A percentile compares a stretch with the other conserved stretches of the same genome.
phyloP scores from a whole-genome alignment of 1,140 invertebrate genomes.

The Drosophila nasuta region DNA sequence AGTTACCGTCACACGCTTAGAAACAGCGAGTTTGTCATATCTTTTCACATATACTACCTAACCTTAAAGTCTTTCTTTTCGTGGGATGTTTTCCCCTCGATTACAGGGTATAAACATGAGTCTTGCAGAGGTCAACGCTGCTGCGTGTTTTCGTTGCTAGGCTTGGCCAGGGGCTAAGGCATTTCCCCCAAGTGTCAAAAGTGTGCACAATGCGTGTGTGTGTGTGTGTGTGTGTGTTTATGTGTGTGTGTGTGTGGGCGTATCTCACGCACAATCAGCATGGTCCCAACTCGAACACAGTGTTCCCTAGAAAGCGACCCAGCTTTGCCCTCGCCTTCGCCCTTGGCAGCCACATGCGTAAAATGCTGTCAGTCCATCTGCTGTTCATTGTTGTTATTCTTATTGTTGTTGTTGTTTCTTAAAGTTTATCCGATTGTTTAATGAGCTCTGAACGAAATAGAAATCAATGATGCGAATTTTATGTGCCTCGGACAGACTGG shows the following conservation, averaged over 20 bases:
- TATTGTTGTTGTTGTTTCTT: slow-evolving; percentile 45
- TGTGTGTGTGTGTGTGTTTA: no score
- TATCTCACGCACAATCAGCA: slow-evolving; percentile 52
- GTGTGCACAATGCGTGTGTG: no score
- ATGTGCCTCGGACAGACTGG: slow-evolving; percentile 45
- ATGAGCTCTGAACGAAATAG: slow-evolving; percentile 66
- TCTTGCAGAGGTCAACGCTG: no score
- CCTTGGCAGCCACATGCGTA: not conserved
- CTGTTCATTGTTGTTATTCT: slow-evolving; percentile 11
- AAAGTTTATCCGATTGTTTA: slow-evolving; percentile 67
- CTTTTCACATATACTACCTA: no score
- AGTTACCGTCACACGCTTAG: no score
- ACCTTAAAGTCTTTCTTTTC: no score
- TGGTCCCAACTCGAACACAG: slow-evolving; percentile 20
- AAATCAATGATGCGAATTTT: slow-evolving; percentile 68
- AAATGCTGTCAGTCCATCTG: slow-evolving; percentile 44
- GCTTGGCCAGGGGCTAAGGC: not conserved
- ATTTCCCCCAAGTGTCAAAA: not conserved
- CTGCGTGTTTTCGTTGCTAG: not conserved
- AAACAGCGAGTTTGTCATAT: no score
- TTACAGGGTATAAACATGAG: slow-evolving; percentile 6
- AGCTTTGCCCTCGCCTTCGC: not conserved
- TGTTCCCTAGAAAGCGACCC: slow-evolving; percentile 5
- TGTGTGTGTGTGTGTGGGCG: slow-evolving; percentile 2
- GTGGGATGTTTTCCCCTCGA: not conserved